Percentiles rank a stretch among this genome's conserved stretches.
These are phyloP conservation scores for Cryptotis parvus DNA, from an alignment of 2,113 vertebrate species.

Conservation along the genomic window DNA sequence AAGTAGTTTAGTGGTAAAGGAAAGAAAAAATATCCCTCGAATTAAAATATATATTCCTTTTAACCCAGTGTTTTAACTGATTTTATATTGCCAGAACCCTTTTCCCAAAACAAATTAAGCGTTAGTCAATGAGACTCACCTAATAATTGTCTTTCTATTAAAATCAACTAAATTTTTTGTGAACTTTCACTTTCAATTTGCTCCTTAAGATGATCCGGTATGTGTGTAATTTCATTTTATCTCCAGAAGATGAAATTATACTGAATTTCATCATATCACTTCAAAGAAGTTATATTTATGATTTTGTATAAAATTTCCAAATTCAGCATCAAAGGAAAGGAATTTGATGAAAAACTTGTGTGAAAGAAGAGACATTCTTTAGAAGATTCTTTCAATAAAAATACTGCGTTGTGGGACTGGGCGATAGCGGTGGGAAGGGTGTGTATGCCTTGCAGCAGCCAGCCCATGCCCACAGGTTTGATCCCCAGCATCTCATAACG, in stretches of 20 bases:
- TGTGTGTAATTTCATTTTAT: slow-evolving; percentile 21
- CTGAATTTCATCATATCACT: neutral
- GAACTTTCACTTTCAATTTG: slow-evolving; percentile 56
- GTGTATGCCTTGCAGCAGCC: no score
- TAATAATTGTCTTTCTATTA: slow-evolving; percentile 67
- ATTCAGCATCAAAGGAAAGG: slow-evolving; percentile 35
- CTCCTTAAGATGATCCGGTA: slow-evolving; percentile 57
- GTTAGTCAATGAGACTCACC: slow-evolving; percentile 41
- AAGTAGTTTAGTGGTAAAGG: neutral
- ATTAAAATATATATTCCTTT: slow-evolving; percentile 68
- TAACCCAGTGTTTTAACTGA: slow-evolving; percentile 65
- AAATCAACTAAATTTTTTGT: slow-evolving; percentile 72
- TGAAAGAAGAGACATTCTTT: slow-evolving; percentile 15
- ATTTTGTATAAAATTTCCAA: neutral
- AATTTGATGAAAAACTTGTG: slow-evolving; percentile 12
- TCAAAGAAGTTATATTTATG: neutral
- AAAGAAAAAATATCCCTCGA: neutral
- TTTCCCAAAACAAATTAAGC: slow-evolving; percentile 70
- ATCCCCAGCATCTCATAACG: no score
- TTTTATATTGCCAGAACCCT: slow-evolving; percentile 70
- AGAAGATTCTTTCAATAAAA: slow-evolving; percentile 15
- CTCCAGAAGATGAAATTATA: slow-evolving; percentile 43
- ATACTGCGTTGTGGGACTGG: no score
- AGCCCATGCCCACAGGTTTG: no score
- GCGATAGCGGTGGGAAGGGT: no score